Evolutionary conservation across 2,113 vertebrate species (phyloP).

Genomic region (Microcebus lehilahytsara): DNA sequence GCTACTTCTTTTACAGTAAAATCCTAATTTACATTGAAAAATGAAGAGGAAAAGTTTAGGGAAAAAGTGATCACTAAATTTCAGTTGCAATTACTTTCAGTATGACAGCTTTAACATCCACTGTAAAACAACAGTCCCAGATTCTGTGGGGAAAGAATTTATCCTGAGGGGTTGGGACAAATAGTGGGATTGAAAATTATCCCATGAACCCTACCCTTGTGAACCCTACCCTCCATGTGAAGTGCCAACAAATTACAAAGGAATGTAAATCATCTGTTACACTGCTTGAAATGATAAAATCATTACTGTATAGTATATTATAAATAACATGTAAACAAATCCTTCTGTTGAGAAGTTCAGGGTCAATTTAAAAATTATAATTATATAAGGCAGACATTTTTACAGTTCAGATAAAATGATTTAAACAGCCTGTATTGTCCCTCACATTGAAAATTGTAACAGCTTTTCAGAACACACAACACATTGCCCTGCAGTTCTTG

Average conservation of each 20-base stretch:
- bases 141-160: background rate
- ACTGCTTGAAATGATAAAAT: background rate
- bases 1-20: conserved; percentile 7
- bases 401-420: background rate
- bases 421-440: background rate
- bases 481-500: background rate
- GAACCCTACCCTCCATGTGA: background rate
- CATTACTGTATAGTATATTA: background rate
- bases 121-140: background rate
- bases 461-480: conserved; percentile 4
- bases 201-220: background rate
- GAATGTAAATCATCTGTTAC: background rate
- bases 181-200: background rate
- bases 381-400: background rate
- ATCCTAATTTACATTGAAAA: background rate
- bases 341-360: background rate
- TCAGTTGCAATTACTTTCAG: background rate
- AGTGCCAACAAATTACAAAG: background rate
- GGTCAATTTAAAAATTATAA: background rate
- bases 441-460: background rate
- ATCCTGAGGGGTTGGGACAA: background rate
- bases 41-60: background rate
- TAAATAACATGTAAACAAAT: background rate
- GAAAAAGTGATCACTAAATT: background rate
- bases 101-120: background rate